These are phyloP conservation scores for Poeciliopsis gracilis DNA, from an alignment of 2,797 vertebrate genomes.

Conservation along the genomic window DNA sequence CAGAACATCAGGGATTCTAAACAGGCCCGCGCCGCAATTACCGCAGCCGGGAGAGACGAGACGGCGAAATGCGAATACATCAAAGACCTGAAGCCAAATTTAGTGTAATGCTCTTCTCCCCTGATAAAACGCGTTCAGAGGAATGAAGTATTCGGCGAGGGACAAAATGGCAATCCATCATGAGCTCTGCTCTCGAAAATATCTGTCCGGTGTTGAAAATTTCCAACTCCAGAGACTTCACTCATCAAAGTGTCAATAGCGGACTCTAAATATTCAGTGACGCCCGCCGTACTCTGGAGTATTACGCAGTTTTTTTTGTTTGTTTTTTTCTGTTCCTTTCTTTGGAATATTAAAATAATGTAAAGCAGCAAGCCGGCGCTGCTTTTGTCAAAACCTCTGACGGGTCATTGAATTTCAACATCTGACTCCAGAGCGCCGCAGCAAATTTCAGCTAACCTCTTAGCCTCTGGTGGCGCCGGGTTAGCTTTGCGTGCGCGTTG, in stretches of 20 bases:
- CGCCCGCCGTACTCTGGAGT: conserved; percentile 58
- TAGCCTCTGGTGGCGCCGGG: conserved; percentile 29
- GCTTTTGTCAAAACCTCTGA: conserved; percentile 69
- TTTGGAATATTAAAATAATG: conserved; percentile 72
- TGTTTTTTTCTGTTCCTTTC: not conserved
- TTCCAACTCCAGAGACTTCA: conserved; percentile 68
- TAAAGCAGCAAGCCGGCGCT: conserved; percentile 60
- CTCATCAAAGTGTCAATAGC: conserved; percentile 75
- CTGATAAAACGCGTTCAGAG: conserved; percentile 55
- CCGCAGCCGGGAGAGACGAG: conserved; percentile 46
- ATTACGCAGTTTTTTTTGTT: conserved; percentile 67
- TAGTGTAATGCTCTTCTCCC: conserved; percentile 41
- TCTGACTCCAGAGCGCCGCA: conserved; percentile 42
- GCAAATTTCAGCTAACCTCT: conserved; percentile 54
- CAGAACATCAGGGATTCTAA: conserved; percentile 59
- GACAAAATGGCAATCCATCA: conserved; percentile 63
- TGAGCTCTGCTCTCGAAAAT: conserved; percentile 56
- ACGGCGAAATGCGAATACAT: conserved; percentile 46
- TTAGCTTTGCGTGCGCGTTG: conserved; percentile 18
- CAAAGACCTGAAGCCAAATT: conserved; percentile 61
- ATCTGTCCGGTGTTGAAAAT: conserved; percentile 69
- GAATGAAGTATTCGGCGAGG: conserved; percentile 55
- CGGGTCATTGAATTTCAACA: conserved; percentile 74
- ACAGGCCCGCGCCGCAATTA: conserved; percentile 60
- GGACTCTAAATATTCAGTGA: conserved; percentile 74